Evolutionary conservation across 1,140 invertebrate species (phyloP).

Genomic region (Rhopalosiphum padi): DNA sequence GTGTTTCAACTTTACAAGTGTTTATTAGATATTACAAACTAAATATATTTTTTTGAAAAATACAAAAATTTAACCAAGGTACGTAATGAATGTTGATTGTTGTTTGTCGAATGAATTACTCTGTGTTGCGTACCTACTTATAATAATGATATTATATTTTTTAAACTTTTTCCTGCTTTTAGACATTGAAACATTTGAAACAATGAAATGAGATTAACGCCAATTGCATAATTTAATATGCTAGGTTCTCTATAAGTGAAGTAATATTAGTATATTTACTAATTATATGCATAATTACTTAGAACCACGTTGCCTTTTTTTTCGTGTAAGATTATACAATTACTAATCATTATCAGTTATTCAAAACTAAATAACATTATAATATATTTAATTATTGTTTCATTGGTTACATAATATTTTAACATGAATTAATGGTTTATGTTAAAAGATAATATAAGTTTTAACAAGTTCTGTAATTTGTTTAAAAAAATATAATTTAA

Average conservation of each 20-base stretch:
- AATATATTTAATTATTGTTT: background rate
- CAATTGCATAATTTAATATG: background rate
- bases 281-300: background rate
- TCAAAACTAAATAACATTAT: background rate
- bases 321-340: background rate
- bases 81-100: background rate
- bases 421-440: background rate
- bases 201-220: background rate
- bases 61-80: background rate
- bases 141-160: background rate
- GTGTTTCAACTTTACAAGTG: background rate
- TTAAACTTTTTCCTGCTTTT: background rate
- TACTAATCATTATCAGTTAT: background rate
- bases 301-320: background rate
- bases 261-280: background rate
- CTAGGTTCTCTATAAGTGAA: background rate
- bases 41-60: background rate
- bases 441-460: background rate
- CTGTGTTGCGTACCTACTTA: background rate
- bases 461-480: background rate
- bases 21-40: background rate
- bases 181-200: background rate
- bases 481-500: constrained; percentile 21
- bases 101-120: background rate
- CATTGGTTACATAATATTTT: background rate